Evolutionary conservation across 2,888 invertebrate species (phyloP), one percentile per base, ranked within the genome.

Genomic region (Lepidochitona cinerea): DNA sequence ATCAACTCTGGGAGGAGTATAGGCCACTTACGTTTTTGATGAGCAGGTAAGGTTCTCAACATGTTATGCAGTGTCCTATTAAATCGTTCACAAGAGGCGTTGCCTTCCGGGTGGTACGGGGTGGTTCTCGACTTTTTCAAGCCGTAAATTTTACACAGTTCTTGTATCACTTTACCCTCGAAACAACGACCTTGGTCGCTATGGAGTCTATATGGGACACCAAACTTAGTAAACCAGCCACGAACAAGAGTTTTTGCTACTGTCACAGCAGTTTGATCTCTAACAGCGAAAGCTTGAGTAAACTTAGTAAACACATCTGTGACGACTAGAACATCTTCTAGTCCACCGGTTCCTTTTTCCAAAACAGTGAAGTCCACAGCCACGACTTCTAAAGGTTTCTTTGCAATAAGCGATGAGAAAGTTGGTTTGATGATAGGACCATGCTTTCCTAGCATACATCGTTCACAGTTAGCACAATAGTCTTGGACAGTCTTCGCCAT

Each of bases 371-470:
- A 75, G 37, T 75, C 72, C 6, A 75, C 64, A 14, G 75, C 72
- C 35, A 75, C 18, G 6, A 72, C 33, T 32, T 75, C 74, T 12
- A 72, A 32, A 12, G 74, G 74, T 37, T 33, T 74, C 29, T 32
- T 35, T 1, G 74, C 74, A 12, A 67, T 26, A 12, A 72, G 68
- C 32, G n/a, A 32, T 7, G 54, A 37, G 49, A 71, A 29, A 6
- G 68, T 35, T 1, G 71, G 35, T 37, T 35, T 35, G 14, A 66
- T 37, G 9, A 9, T 32, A 1, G 18, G 29, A 14, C 49, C 5
- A 14, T 37, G 12, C 36, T 75, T 75, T n/a, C 67, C 66, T 35
- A 75, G 37, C 4, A 37, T 64, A 72, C 76, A 76, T 36, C 70
- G 33, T 14, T 64, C 32, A 41, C 76, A 75, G 12, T 53, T 18